phyloP scores from a whole-genome alignment of 2,113 vertebrate genomes.

The Epinephelus cyanopodus region DNA sequence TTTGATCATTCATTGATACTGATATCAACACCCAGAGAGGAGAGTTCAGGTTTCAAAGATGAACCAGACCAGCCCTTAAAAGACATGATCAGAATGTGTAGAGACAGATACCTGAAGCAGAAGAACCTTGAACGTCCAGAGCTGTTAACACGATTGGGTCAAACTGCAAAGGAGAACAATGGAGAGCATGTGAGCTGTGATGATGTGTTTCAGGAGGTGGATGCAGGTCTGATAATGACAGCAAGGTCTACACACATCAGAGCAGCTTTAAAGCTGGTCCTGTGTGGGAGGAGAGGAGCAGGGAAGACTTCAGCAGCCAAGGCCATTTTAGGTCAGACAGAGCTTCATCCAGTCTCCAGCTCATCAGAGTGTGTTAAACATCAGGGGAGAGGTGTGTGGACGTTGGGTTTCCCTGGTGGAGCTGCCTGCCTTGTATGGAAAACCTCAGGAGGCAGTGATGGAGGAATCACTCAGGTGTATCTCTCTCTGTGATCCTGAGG shows the following conservation, averaged over 20 bases:
- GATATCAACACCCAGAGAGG: no score
- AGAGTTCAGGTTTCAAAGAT: no score
- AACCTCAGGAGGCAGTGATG: conserved; percentile 21
- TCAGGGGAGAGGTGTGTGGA: conserved; percentile 30
- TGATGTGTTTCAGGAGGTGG: no score
- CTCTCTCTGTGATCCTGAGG: conserved; percentile 44
- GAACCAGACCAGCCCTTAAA: no score
- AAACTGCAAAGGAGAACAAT: neutral
- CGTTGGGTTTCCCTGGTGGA: conserved; percentile 23
- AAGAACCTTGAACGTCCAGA: neutral
- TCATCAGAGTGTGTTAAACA: neutral
- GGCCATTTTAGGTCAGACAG: conserved; percentile 29
- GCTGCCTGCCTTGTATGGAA: conserved; percentile 39
- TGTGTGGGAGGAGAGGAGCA: conserved; percentile 57
- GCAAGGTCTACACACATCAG: neutral
- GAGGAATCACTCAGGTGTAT: conserved; percentile 17
- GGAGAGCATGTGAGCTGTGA: neutral
- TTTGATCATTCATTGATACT: no score
- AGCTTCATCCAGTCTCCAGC: no score
- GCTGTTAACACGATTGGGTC: neutral
- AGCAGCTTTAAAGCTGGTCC: conserved; percentile 55
- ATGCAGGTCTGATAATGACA: no score
- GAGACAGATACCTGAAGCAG: neutral
- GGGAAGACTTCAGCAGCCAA: conserved; percentile 45
- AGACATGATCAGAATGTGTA: neutral